Base-by-base conservation (phyloP, 2,113 vertebrate species). In the Danionella cerebrum region DNA sequence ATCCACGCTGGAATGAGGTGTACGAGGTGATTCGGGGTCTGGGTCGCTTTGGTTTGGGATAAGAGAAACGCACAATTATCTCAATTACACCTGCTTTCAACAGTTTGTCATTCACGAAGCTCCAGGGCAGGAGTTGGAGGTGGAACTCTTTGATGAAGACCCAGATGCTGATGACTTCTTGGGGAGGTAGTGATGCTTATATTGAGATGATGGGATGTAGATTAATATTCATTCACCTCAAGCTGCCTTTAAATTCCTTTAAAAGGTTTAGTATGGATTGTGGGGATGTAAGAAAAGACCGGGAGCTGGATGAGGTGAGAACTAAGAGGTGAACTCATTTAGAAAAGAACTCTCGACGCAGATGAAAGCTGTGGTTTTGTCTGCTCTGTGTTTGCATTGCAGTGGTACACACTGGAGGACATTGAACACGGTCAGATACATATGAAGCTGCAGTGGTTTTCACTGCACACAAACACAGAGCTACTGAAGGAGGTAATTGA, bases 61-160 rank as follows among this genome's bases (percentile, higher is more conserved):
- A 27, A 2, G 38, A 9, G 14, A 19, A 53, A 53, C 33, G 2
- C 5, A n/a, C 18, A 45, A 27, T 10, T n/a, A 33, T 42, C 6
- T 2, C 27, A 33, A 21, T 60, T 42, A 38, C 58, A 4, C 66
- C 19, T 31, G 27, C 1, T 53, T 63, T 45, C 1, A 27, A 48
- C 65, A 96, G 96, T 95, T 97, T 86, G 88, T 97, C 47, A 84
- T 97, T 62, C 92, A 99, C 42, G 96, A 98, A 76, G 85, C 96
- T 1, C 96, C 93, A 2, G 96, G 96, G 11, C 96, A 99, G 68
- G 92, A 97, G 78, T 81, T 99, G 80, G 96, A 98, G 72, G 18
- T 98, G 53, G 94, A 98, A 64, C 60, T 99, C 12, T 98, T 78
- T 0, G 96, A 99, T 3, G 93, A 98, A 73, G 96, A 99, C 76